Percentiles rank a stretch among this genome's conserved stretches.
Evolutionary conservation across 2,113 vertebrate species (phyloP).

Genomic region (Lontra canadensis): DNA sequence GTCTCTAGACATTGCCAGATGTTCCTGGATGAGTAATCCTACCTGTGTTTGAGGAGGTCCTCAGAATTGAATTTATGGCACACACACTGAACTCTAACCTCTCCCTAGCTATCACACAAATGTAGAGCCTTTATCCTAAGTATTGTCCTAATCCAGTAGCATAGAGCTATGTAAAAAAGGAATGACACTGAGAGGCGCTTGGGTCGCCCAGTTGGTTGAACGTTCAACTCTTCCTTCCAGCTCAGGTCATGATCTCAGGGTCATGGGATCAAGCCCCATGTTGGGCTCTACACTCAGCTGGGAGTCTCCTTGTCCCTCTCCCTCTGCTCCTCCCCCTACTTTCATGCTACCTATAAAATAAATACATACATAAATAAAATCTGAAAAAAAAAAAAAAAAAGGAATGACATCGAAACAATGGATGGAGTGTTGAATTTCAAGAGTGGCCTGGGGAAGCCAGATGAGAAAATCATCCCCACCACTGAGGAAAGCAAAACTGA

Average conservation of each 20-base stretch:
- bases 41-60: background rate
- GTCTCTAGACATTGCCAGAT: background rate
- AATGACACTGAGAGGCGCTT: background rate
- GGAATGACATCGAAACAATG: accelerated
- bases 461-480: background rate
- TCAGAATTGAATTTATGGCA: background rate
- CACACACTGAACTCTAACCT: accelerated
- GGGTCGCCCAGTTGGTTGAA: background rate
- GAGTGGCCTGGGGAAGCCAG: background rate
- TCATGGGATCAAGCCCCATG: background rate
- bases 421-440: background rate
- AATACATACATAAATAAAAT: background rate
- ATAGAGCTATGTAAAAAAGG: background rate
- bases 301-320: background rate
- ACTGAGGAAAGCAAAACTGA: background rate
- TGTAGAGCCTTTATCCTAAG: background rate
- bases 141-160: background rate
- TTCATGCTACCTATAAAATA: background rate
- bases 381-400: too few species aligned
- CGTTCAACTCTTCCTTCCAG: background rate
- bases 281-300: background rate
- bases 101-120: background rate
- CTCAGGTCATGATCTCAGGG: background rate
- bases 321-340: background rate
- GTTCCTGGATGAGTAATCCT: accelerated